Evolutionary conservation across 2,888 invertebrate genomes (phyloP).

Genomic region (Ormia ochracea): DNA sequence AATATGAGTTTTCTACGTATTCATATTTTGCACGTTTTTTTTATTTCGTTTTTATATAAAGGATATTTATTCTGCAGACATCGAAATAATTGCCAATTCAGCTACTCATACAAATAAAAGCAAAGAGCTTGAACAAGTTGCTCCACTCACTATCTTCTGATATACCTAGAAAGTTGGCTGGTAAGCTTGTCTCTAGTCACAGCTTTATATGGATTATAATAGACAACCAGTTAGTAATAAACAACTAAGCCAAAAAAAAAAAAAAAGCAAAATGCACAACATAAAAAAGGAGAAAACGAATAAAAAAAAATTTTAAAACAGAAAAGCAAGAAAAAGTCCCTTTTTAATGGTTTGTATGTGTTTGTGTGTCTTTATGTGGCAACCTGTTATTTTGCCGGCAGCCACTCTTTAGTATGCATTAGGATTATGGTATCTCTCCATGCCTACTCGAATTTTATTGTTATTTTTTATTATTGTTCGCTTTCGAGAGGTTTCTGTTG

Average conservation of each 20-base stretch:
- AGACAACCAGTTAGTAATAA: conserved; percentile 12
- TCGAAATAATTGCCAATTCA: too few relatives aligned
- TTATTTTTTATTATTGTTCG: conserved; percentile 29
- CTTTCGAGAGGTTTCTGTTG: conserved; percentile 2
- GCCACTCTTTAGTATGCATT: conserved; percentile 65
- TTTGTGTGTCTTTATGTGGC: background rate
- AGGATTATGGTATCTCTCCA: conserved; percentile 62
- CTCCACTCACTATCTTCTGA: background rate
- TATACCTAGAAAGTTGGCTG: background rate
- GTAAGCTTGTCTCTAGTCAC: background rate
- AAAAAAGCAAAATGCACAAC: background rate
- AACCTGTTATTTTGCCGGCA: conserved; percentile 49
- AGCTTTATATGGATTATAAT: conserved; percentile 20
- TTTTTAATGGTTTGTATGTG: background rate
- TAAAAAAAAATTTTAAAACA: background rate
- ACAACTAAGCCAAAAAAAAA: background rate
- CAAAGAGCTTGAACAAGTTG: too few relatives aligned
- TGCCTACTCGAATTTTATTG: conserved; percentile 59
- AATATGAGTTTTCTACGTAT: too few relatives aligned
- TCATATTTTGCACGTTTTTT: too few relatives aligned
- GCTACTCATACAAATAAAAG: too few relatives aligned
- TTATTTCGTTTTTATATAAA: too few relatives aligned
- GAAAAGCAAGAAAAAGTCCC: conserved; percentile 2
- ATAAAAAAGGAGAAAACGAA: too few relatives aligned
- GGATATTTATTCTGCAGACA: too few relatives aligned